Evolutionary conservation across 2,888 invertebrate genomes (phyloP).

Genomic region (Heteromyza rotundicornis): DNA sequence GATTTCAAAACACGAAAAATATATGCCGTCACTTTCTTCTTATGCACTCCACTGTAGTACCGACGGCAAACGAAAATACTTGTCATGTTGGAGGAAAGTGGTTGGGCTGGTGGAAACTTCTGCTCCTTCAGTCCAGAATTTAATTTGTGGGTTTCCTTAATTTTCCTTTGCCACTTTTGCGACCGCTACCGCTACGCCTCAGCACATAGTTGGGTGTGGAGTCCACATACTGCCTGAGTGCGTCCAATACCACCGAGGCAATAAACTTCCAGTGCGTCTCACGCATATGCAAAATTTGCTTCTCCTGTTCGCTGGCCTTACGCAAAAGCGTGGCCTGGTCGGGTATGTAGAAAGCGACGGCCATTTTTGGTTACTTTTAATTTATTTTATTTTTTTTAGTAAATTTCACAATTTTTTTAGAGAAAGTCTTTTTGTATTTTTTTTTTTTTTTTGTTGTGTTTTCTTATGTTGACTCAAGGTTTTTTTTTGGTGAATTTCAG

Average conservation of each 20-base stretch:
- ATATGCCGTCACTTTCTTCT: too few relatives aligned
- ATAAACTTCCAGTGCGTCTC: slow-evolving; percentile 49
- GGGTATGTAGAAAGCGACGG: slow-evolving; percentile 57
- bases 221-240: slow-evolving; percentile 44
- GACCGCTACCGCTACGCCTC: slow-evolving; percentile 34
- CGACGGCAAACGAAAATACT: too few relatives aligned
- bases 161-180: slow-evolving; percentile 10
- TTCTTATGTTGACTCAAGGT: neutral
- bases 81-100: too few relatives aligned
- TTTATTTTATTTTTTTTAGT: slow-evolving; percentile 8
- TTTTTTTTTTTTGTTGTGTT: slow-evolving; percentile 3
- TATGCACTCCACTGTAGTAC: too few relatives aligned
- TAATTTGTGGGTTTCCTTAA: neutral
- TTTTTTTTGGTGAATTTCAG: neutral
- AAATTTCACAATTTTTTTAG: slow-evolving; percentile 33
- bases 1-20: too few relatives aligned
- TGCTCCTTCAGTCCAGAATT: neutral
- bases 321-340: slow-evolving; percentile 55
- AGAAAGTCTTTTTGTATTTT: slow-evolving; percentile 36
- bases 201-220: slow-evolving; percentile 9
- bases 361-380: slow-evolving; percentile 41
- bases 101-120: neutral
- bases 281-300: slow-evolving; percentile 48
- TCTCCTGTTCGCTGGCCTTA: slow-evolving; percentile 52
- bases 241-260: slow-evolving; percentile 46